Base-by-base conservation (phyloP, 2,888 invertebrate genomes). In the Eupithecia pulchellata region DNA sequence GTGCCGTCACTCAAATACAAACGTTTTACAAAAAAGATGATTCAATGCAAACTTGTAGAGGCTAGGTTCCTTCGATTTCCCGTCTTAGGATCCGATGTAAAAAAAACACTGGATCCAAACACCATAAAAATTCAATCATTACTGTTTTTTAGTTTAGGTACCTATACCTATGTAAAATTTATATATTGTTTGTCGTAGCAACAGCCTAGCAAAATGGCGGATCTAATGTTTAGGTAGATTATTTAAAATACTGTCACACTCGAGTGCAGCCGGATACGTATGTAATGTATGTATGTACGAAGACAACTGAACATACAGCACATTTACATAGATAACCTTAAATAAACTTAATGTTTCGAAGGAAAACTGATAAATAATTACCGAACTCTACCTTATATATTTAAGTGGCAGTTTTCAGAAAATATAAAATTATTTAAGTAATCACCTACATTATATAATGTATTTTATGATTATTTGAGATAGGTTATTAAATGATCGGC, bases 271-370 rank as follows among this genome's bases (percentile, higher is more conserved):
- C 72, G 76, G 76, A 76, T 73, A 71, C 66, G 30, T 65, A 68
- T 32, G 47, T 47, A 47, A 58, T 25, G 27, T 57, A 57, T 42
- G 64, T 70, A 64, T 69, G 67, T 72, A 69, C 68, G 52, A 65
- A 63, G 58, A 71, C 68, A 70, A 69, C 73, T 73, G 69, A 64
- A 64, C 71, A 72, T 69, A 73, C 70, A 63, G 27, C 39, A 63
- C 65, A 75, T 75, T 75, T 65, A 68, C 75, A 75, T 75, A 75
- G 72, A 74, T 75, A 72, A 47, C 64, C 42, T 69, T 14, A 69
- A 60, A 66, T 72, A 62, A 66, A 66, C 62, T 57, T 65, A 66
- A 67, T 58, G 65, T 47, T 71, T 68, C 69, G 62, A 60, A 60
- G 29, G n/a, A 60, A 68, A 66, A 66, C 66, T 36, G 68, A 69